Base-by-base conservation (phyloP, 2,113 vertebrate genomes). In the Melospiza melodia region DNA sequence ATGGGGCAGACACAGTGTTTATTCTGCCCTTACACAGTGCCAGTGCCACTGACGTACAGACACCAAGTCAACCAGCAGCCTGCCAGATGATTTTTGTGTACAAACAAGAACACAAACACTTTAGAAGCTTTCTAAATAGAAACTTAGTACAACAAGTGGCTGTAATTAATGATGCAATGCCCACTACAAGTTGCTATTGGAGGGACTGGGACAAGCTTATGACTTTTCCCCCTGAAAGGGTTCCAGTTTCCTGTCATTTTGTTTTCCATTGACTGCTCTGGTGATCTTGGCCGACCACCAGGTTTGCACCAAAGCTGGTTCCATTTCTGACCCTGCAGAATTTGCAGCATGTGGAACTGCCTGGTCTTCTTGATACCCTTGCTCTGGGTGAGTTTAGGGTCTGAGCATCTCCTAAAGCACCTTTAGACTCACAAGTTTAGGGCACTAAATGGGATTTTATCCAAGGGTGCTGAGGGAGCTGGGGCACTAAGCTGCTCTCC, bases 251-350 rank as follows among this genome's bases (percentile, higher is more conserved):
- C 8, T 0, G 0, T 2, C 35, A 17, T 4, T 11, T 37, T 2
- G 0, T 31, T 35, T 21, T 39, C 35, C 18, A 2, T 1, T 31
- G 21, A 1, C 24, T 0, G 1, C 52, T 27, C n/a, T 8, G 17
- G 16, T 1, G 12, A 28, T 28, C 23, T 7, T 1, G n/a, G 58
- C 43, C 0, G 1, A 25, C 39, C 16, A 11, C 2, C 8, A 5
- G 10, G 22, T 5, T 39, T 31, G 27, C 1, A 0, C 7, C 4
- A 6, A 49, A 11, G 10, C 33, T 49, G 6, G 12, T 11, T 46
- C 14, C 11, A 11, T 8, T 43, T 23, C 71, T 57, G 48, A 15
- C 31, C 37, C 31, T 7, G 12, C 12, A 19, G 51, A 58, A 57
- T 15, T 3, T 52, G 23, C 39, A 61, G 33, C 22, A 6, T 7